Base-by-base conservation (phyloP, 1,140 invertebrate genomes). In the Radopholus similis region DNA sequence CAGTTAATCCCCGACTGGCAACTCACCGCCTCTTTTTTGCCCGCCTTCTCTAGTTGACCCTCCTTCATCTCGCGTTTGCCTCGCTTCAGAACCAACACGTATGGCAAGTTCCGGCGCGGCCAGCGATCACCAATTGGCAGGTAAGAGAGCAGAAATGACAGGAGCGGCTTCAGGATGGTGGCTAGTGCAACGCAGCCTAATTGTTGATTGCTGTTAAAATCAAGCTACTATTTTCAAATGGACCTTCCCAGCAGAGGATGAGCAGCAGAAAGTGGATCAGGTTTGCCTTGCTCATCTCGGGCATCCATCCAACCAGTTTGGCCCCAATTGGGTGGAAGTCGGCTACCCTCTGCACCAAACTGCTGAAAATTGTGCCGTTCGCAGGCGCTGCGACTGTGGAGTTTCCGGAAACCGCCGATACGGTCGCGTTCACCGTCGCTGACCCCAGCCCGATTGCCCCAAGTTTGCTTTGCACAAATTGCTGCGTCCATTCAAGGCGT, bases 51-150 rank as follows among this genome's bases (percentile, higher is more conserved):
- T 53, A 80, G 66, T 40, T 80, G 73, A 47, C 74, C 77, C 23
- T 77, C 77, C 23, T 80, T 72, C 73, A 82, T 75, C 42, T 80
- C 77, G 18, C 82, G 73, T 47, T 80, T 80, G 54, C 77, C 75
- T 11, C 71, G 70, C 54, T 82, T 82, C 9, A 77, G 40, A 8
- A 53, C 40, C 38, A 80, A 49, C 28, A 80, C 55, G 38, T 77
- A 80, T 6, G 75, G 72, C 38, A 67, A 38, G 56, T 76, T 80
- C 8, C 49, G 55, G 11, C 66, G 40, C 15, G 78, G 78, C 72
- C 70, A 80, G 3, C 77, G 68, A 44, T 82, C 55, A 11, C 75
- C 78, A 55, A 82, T 55, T 11, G 80, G 79, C 4, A 81, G 38
- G 2, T 49, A 23, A 13, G 65, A 57, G 34, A 82, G 58, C 44